Evolutionary conservation across 1,140 invertebrate genomes (phyloP).

Genomic region (Monochamus saltuarius): DNA sequence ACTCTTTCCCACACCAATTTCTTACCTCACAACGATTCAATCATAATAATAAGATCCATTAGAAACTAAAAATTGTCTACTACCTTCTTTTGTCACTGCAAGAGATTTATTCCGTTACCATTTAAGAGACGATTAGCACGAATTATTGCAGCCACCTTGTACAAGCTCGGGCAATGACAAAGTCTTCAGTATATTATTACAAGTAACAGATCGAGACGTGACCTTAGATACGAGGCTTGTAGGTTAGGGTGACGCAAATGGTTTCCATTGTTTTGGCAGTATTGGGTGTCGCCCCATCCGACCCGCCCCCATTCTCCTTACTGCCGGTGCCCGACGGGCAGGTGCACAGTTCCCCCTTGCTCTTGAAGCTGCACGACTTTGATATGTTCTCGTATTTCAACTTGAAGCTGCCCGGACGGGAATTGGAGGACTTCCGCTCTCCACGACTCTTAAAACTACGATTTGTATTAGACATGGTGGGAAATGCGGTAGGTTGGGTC

Average conservation of each 20-base stretch:
- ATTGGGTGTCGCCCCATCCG: slow-evolving; percentile 45
- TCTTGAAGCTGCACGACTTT: slow-evolving; percentile 49
- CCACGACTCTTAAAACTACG: slow-evolving; percentile 51
- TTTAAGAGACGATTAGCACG: neutral
- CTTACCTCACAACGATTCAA: too few species aligned
- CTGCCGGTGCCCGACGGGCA: slow-evolving; percentile 38
- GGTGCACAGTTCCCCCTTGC: slow-evolving; percentile 44
- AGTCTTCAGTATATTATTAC: neutral
- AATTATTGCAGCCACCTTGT: neutral
- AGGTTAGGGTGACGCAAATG: slow-evolving; percentile 65
- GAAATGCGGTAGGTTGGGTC: slow-evolving; percentile 4
- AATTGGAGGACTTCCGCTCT: slow-evolving; percentile 51
- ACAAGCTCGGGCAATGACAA: neutral
- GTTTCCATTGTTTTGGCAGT: slow-evolving; percentile 64
- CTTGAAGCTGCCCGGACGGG: slow-evolving; percentile 54
- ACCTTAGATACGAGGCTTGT: slow-evolving; percentile 64
- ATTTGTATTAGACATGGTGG: neutral
- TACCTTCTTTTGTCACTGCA: too few species aligned
- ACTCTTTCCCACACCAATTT: too few species aligned
- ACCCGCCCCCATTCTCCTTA: slow-evolving; percentile 25
- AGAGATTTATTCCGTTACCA: too few species aligned
- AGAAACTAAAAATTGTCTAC: too few species aligned
- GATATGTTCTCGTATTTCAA: slow-evolving; percentile 53
- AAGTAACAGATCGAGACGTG: neutral
- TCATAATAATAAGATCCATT: too few species aligned